Percentiles rank a stretch among this genome's conserved stretches.
phyloP scores from a whole-genome alignment of 2,888 invertebrate species.

The Pachymerium ferrugineum region DNA sequence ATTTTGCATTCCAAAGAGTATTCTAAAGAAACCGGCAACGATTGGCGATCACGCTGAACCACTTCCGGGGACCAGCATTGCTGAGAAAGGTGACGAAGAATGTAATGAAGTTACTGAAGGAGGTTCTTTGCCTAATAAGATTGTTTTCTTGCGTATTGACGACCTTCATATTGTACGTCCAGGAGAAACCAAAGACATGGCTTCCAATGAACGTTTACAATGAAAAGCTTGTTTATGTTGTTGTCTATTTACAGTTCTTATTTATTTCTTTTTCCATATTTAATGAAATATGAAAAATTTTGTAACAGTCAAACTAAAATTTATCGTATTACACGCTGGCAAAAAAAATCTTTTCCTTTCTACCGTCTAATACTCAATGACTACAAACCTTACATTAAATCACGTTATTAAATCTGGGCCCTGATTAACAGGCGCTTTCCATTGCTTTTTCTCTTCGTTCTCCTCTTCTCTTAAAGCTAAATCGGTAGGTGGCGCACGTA shows the following conservation, averaged over 20 bases:
- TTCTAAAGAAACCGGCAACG: too few relatives aligned
- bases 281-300: too few relatives aligned
- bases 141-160: not conserved
- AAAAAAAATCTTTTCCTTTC: not conserved
- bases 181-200: not conserved
- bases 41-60: too few relatives aligned
- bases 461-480: conserved; percentile 37
- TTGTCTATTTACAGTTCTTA: not conserved
- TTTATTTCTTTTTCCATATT: too few relatives aligned
- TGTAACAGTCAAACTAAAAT: not conserved
- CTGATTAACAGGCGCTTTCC: not conserved
- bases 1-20: too few relatives aligned
- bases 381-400: not conserved
- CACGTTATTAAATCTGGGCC: not conserved
- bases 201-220: not conserved
- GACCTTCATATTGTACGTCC: not conserved
- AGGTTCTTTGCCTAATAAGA: not conserved
- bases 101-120: not conserved
- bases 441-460: not conserved
- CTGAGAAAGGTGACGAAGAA: not conserved
- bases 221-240: not conserved
- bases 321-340: not conserved
- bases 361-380: not conserved
- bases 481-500: conserved; percentile 58
- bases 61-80: too few relatives aligned